A percentile compares a stretch with the other conserved stretches of the same genome.
Conservation (phyloP, 2,888 invertebrate species). For the Orthosia cruda region DNA sequence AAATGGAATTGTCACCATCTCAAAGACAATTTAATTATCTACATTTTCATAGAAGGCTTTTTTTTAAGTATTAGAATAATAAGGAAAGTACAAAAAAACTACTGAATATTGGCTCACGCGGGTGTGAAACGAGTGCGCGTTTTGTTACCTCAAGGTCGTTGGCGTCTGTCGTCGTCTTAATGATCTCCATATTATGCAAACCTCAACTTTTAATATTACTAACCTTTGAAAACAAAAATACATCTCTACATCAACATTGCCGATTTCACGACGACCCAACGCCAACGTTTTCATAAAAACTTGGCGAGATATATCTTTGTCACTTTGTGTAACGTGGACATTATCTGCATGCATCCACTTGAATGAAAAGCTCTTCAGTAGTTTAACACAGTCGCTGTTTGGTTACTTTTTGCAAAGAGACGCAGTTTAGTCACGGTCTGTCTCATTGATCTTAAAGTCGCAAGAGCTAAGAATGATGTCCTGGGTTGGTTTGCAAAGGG, state of each 20-base stretch:
- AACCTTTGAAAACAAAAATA: slow-evolving; percentile 4
- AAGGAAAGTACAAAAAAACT: too few relatives aligned
- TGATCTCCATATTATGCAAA: neutral
- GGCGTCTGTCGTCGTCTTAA: too few relatives aligned
- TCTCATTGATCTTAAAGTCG: neutral
- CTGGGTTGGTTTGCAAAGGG: neutral
- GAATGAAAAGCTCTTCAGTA: slow-evolving; percentile 29
- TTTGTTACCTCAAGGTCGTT: too few relatives aligned
- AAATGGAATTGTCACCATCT: too few relatives aligned
- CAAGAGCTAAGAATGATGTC: neutral
- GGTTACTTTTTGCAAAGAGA: neutral
- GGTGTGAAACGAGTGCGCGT: too few relatives aligned
- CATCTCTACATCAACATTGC: slow-evolving; percentile 23
- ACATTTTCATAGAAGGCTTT: too few relatives aligned
- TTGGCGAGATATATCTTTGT: slow-evolving; percentile 35
- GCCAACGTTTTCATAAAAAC: slow-evolving; percentile 47
- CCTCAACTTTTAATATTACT: neutral
- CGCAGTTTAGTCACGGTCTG: neutral
- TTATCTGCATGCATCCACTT: slow-evolving; percentile 52
- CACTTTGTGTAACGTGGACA: slow-evolving; percentile 43
- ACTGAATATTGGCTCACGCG: too few relatives aligned
- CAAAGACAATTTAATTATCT: too few relatives aligned
- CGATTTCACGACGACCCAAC: too few relatives aligned
- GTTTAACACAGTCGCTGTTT: slow-evolving; percentile 10
- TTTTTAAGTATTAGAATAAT: too few relatives aligned